Percentiles rank a stretch among this genome's conserved stretches.
phyloP scores from a whole-genome alignment of 2,113 vertebrate species.

The Semicossyphus pulcher region DNA sequence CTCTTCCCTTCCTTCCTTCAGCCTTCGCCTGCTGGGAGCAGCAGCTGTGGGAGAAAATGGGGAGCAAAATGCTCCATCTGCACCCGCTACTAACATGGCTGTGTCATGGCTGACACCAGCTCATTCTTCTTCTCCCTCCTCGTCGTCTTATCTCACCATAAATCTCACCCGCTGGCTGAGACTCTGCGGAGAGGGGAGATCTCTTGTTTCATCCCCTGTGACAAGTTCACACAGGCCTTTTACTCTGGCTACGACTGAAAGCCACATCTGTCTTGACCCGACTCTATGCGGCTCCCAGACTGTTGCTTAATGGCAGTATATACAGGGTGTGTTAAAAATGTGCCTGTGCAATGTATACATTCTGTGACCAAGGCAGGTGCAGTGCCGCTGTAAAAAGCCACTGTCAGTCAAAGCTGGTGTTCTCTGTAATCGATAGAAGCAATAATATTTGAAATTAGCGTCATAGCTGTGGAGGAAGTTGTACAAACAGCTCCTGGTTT shows the following conservation, averaged over 20 bases:
- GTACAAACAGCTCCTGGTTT: no score
- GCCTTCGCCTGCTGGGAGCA: constrained; percentile 43
- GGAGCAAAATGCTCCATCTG: constrained; percentile 59
- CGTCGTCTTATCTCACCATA: neutral
- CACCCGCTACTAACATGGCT: constrained; percentile 10
- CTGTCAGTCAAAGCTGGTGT: no score
- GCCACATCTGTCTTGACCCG: neutral
- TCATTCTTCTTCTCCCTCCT: neutral
- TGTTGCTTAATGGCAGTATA: no score
- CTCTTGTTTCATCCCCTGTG: neutral
- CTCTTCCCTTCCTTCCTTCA: neutral
- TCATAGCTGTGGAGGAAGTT: no score
- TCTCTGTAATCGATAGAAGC: no score
- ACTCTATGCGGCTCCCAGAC: no score
- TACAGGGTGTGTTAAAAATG: no score
- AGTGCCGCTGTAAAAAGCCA: no score
- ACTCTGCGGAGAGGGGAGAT: neutral
- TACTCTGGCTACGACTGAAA: neutral
- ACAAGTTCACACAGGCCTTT: neutral
- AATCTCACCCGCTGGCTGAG: neutral
- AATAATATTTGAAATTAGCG: no score
- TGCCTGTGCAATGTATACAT: no score
- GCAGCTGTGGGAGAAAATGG: constrained; percentile 54
- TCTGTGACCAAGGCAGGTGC: no score
- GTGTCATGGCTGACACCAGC: constrained; percentile 33